A percentile compares a stretch with the other conserved stretches of the same genome.
These are phyloP conservation scores for Candidula unifasciata DNA, from an alignment of 2,888 invertebrate species.

Conservation along the genomic window DNA sequence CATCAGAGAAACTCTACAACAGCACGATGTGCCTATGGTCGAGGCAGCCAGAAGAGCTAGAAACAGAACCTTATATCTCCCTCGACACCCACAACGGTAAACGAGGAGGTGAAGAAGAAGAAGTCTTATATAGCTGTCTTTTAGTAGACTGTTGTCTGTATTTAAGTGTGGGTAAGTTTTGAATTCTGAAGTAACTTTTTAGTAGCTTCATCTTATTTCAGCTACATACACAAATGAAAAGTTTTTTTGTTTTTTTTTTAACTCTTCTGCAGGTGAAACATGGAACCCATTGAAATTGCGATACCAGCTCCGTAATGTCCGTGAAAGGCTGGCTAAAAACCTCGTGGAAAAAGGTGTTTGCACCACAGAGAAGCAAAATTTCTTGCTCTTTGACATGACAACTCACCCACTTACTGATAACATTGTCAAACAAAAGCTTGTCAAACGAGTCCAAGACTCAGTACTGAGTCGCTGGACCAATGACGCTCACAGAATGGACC, in stretches of 20 bases:
- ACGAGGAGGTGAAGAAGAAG: too few relatives aligned
- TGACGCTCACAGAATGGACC: slow-evolving; percentile 98
- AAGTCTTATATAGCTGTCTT: too few relatives aligned
- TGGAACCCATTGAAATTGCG: slow-evolving; percentile 99
- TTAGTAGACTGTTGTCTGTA: background rate
- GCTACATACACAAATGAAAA: background rate
- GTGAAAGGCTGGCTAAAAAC: slow-evolving; percentile 99
- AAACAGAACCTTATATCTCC: too few relatives aligned
- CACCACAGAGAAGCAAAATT: slow-evolving; percentile 99
- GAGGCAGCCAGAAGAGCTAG: too few relatives aligned
- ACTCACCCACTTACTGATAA: slow-evolving; percentile 98
- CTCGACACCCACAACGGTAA: too few relatives aligned
- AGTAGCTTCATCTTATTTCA: background rate
- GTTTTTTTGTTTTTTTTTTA: slow-evolving; percentile 35
- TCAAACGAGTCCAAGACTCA: slow-evolving; percentile 96
- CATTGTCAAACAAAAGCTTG: slow-evolving; percentile 94
- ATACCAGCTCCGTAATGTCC: slow-evolving; percentile 98
- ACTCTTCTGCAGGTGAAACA: slow-evolving; percentile 89
- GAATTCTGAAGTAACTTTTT: background rate
- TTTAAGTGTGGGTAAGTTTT: background rate
- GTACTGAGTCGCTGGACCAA: slow-evolving; percentile 96
- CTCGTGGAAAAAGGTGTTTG: slow-evolving; percentile 99
- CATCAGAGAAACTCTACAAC: too few relatives aligned
- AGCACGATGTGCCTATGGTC: too few relatives aligned
- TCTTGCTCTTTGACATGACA: slow-evolving; percentile 99